These are phyloP conservation scores for Prosapia bicincta DNA, from an alignment of 2,888 invertebrate species.

Conservation along the genomic window DNA sequence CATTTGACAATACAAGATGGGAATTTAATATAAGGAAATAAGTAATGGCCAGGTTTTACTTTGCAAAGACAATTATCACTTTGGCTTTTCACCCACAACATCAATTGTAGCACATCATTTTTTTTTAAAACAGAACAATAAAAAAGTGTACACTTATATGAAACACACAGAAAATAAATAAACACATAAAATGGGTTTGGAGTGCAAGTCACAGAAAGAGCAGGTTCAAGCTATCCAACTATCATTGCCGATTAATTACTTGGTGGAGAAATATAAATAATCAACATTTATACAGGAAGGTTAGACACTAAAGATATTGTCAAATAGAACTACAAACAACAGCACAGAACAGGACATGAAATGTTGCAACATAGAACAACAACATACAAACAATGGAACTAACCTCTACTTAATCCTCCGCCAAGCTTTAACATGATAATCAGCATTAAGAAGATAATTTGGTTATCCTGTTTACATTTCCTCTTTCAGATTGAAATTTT, in stretches of 20 bases:
- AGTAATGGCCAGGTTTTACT: too few relatives aligned
- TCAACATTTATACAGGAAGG: neutral
- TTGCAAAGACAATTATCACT: too few relatives aligned
- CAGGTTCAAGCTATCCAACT: neutral
- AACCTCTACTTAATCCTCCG: neutral
- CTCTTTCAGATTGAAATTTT: neutral
- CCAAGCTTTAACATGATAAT: conserved; percentile 11
- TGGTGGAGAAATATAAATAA: neutral
- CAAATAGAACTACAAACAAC: neutral
- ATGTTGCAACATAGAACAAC: neutral
- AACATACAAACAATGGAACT: conserved; percentile 18
- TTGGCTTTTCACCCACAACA: too few relatives aligned
- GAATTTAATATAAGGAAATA: too few relatives aligned
- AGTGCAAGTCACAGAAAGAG: neutral
- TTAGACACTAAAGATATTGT: neutral
- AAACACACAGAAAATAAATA: neutral
- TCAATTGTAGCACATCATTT: neutral
- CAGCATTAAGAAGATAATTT: neutral
- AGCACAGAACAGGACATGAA: neutral
- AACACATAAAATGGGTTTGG: neutral
- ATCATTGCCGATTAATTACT: neutral
- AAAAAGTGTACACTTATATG: neutral
- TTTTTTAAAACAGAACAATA: neutral
- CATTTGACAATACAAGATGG: too few relatives aligned
- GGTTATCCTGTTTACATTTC: neutral